Evolutionary conservation across 2,113 vertebrate species (phyloP).

Genomic region (Tyto alba): DNA sequence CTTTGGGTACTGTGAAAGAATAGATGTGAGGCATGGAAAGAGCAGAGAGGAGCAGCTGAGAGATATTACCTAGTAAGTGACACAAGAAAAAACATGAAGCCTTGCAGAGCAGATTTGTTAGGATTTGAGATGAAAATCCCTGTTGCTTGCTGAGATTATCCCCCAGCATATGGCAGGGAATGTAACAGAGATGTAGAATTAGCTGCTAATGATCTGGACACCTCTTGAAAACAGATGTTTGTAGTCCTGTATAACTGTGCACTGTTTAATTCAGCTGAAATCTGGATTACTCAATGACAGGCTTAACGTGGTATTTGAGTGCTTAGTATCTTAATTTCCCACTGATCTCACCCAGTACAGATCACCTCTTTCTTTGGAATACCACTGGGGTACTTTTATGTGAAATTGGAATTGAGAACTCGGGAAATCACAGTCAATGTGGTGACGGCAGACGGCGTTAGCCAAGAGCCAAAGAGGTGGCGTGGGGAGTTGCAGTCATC

Average conservation of each 20-base stretch:
- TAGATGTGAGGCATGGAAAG: not conserved
- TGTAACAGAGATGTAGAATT: slow-evolving; percentile 24
- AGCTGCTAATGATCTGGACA: slow-evolving; percentile 41
- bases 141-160: slow-evolving; percentile 36
- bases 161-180: slow-evolving; percentile 31
- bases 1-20: not conserved
- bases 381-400: not conserved
- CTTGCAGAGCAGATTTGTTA: slow-evolving; percentile 41
- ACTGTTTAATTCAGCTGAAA: not conserved
- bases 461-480: not conserved
- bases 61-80: not conserved
- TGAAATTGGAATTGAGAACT: not conserved
- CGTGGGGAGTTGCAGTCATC: not conserved
- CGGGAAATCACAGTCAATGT: fast-evolving
- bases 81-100: not conserved
- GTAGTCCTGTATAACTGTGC: not conserved
- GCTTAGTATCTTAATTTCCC: not conserved
- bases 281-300: not conserved
- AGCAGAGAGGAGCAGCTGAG: not conserved
- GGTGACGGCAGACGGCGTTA: fast-evolving
- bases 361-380: not conserved
- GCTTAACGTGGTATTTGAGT: not conserved
- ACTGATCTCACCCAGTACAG: not conserved
- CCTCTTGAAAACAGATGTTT: slow-evolving; percentile 24
- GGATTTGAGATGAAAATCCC: slow-evolving; percentile 58